Base-by-base conservation (phyloP, 1,140 invertebrate species). In the Brachionus manjavacas region DNA sequence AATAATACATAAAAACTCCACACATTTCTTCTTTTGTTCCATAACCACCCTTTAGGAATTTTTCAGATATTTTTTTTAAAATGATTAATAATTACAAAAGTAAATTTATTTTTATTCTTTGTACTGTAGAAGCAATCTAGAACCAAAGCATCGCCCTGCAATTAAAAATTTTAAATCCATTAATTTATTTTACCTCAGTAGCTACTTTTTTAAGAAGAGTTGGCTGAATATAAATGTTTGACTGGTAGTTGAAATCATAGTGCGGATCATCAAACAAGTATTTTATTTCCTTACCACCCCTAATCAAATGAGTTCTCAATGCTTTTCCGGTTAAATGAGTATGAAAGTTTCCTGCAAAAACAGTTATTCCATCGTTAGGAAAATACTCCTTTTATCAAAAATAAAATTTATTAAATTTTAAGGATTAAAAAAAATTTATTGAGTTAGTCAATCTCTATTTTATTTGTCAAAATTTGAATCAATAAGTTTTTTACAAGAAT, bases 1-100 rank as follows among this genome's bases (percentile, higher is more conserved):
- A 80, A 80, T 80, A 80, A 80, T 80, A 80, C 23, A 80, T 80
- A 55, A 80, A 80, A 20, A 60, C 16, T n/a, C 55, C 55, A 55
- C 78, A 80, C 78, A 80, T 80, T 64, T 80, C 78, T 9, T 80
- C 78, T 16, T 23, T 25, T 16, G 78, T 80, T 31, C 43, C 28
- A 39, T 28, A 64, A 12, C 78, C 78, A 64, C 78, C 78, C 78
- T 80, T n/a, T 28, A 12, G 60, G 2, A 55, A 64, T 23, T 39
- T 60, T 80, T 60, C 8, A 8, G 35, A n/a, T 8, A 1, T 23
- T 8, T 6, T 20, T 49, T n/a, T 31, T n/a, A 9, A 79, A 12
- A 25, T 11, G 1, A 11, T 60, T 39, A 1, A 35, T 49, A 55
- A 16, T 55, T 80, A 80, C 78, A 39, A 80, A 55, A 16, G 78